Evolutionary conservation across 1,140 invertebrate species (phyloP), one percentile per base, ranked within the genome.

Genomic region (Phortica variegata): DNA sequence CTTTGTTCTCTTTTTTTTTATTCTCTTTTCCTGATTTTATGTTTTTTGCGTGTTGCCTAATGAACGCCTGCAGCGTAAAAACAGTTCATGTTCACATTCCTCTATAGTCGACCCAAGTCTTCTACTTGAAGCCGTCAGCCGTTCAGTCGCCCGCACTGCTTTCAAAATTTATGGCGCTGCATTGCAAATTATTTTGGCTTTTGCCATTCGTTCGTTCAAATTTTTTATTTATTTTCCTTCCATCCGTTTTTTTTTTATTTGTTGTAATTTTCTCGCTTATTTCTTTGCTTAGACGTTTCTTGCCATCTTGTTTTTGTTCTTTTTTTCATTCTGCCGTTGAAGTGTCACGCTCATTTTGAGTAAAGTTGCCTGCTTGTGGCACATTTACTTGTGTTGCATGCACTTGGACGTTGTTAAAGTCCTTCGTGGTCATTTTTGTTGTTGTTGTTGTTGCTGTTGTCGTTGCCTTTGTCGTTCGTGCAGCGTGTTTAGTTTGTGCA

Each of bases 321-420:
- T 21, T 13, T 32, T 29, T 17, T 36, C 6, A 12, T 29, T 6
- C 26, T 7, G 8, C 13, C 21, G 23, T 16, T 10, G 18, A 19
- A n/a, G 43, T 56, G 61, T 61, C 65, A 65, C 61, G 61, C 65
- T 69, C 52, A 53, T 48, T 66, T 68, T n/a, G 63, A 59, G 59
- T 50, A 43, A 31, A 43, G 49, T 65, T 49, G 65, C 65, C 66
- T 70, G 65, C 39, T 52, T 58, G 59, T 59, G 65, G 59, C 56
- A 70, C 65, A 70, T 70, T 70, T 70, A 37, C 47, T 40, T 47
- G 53, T 45, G 47, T 61, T 57, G 65, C 53, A 59, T 66, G 60
- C 55, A 34, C 33, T 7, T n/a, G n/a, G n/a, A n/a, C n/a, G n/a
- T n/a, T n/a, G n/a, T n/a, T n/a, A n/a, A n/a, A n/a, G n/a, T n/a